A percentile compares a stretch with the other conserved stretches of the same genome.
These are phyloP conservation scores for Pantala flavescens DNA, from an alignment of 1,140 invertebrate species.

Conservation along the genomic window DNA sequence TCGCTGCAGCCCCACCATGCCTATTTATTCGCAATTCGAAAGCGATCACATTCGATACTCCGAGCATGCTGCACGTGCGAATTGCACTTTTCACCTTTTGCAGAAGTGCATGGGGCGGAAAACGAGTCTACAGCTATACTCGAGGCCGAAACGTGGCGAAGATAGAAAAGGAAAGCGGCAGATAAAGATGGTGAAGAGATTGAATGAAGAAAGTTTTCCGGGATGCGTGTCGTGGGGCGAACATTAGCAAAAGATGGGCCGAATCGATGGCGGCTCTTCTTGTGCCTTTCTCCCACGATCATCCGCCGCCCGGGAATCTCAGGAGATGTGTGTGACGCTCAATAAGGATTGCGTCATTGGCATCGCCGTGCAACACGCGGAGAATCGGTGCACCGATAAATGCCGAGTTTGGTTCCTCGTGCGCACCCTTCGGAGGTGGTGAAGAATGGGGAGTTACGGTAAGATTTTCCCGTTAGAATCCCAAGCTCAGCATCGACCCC, in stretches of 20 bases:
- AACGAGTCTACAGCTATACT: too few species aligned
- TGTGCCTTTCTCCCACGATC: background rate
- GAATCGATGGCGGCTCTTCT: background rate
- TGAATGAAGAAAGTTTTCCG: background rate
- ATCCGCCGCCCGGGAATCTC: background rate
- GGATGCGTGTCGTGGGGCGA: background rate
- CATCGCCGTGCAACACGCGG: background rate
- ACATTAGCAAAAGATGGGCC: background rate
- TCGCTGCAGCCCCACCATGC: too few species aligned
- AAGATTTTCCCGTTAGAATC: too few species aligned
- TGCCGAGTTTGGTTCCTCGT: too few species aligned
- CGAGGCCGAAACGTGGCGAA: background rate
- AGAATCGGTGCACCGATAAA: too few species aligned
- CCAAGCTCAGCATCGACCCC: too few species aligned
- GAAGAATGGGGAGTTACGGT: too few species aligned
- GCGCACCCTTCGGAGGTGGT: too few species aligned
- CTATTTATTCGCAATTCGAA: too few species aligned
- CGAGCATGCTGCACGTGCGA: too few species aligned
- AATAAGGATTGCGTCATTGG: background rate
- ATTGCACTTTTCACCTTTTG: too few species aligned
- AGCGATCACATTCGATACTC: too few species aligned
- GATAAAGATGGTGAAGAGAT: background rate
- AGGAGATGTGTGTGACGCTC: background rate
- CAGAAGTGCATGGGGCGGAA: background rate
- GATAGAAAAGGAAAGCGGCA: background rate